Percentiles rank a stretch among this genome's conserved stretches.
Evolutionary conservation across 2,888 invertebrate genomes (phyloP).

Genomic region (Thecophora atra): DNA sequence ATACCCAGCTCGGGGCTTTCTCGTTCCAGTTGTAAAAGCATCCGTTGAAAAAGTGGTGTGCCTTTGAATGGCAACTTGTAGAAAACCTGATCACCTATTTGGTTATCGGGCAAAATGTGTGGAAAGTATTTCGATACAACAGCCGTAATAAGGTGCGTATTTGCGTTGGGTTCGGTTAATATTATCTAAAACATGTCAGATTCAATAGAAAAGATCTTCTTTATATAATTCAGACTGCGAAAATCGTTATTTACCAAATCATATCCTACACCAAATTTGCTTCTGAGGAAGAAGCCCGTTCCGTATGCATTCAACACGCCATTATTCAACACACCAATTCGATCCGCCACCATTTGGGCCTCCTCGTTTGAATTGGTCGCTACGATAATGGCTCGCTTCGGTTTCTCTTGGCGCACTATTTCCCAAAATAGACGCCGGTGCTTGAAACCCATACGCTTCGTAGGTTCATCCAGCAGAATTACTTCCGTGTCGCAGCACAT

Average conservation of each 20-base stretch:
- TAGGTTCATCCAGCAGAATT: conserved; percentile 57
- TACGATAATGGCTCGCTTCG: conserved; percentile 78
- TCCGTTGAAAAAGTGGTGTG: conserved; percentile 47
- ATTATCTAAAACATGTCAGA: conserved; percentile 45
- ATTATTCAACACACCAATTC: conserved; percentile 85
- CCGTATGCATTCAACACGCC: conserved; percentile 83
- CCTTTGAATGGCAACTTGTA: conserved; percentile 46
- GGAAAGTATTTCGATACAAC: conserved; percentile 47
- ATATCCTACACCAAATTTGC: conserved; percentile 82
- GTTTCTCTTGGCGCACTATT: conserved; percentile 75
- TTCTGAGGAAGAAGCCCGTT: conserved; percentile 81
- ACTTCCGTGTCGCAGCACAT: conserved; percentile 74
- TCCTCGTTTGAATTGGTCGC: conserved; percentile 90
- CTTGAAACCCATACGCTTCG: conserved; percentile 72
- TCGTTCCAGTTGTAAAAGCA: conserved; percentile 53
- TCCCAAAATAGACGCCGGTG: conserved; percentile 83
- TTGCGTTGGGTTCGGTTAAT: conserved; percentile 49
- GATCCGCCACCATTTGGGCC: conserved; percentile 83
- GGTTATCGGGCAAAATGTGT: conserved; percentile 50
- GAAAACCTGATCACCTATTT: conserved; percentile 54
- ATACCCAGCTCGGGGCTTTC: conserved; percentile 49
- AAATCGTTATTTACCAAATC: conserved; percentile 70
- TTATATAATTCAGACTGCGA: background rate
- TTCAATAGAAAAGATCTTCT: background rate
- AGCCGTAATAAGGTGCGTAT: conserved; percentile 50